Percentiles rank a stretch among this genome's conserved stretches.
phyloP scores from a whole-genome alignment of 53 echinoderm and acorn worm species.

The Zoroaster sp. region DNA sequence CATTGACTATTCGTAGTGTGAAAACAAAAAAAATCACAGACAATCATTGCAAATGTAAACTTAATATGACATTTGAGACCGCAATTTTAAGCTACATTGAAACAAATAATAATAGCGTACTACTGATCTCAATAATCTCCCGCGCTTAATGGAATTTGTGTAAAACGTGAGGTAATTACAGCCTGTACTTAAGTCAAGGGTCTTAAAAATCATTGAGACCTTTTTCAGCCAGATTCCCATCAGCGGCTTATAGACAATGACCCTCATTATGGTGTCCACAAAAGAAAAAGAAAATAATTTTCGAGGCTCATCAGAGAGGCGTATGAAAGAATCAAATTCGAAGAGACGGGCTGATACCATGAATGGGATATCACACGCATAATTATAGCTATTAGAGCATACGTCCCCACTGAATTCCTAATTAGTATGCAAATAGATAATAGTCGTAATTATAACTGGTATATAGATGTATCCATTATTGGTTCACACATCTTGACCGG shows the following conservation, averaged over 20 bases:
- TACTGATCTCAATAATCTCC: not conserved
- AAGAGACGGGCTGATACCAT: constrained; percentile 5
- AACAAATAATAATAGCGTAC: not conserved
- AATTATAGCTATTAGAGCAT: not conserved
- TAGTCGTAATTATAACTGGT: not conserved
- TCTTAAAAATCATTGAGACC: not conserved
- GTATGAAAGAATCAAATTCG: not conserved
- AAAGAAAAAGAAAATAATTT: constrained; percentile 42
- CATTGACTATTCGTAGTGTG: too few species aligned
- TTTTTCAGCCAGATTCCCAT: not conserved
- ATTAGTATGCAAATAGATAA: constrained; percentile 45
- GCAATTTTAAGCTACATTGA: not conserved
- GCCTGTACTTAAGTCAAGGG: not conserved
- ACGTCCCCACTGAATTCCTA: constrained; percentile 3
- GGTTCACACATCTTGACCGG: constrained; percentile 5
- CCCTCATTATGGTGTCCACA: constrained; percentile 11
- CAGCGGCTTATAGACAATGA: not conserved
- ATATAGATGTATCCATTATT: constrained; percentile 34
- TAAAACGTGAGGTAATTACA: constrained; percentile 22
- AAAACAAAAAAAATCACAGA: too few species aligned
- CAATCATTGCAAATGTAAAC: too few species aligned
- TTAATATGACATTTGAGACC: not conserved
- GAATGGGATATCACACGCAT: not conserved
- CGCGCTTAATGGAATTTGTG: not conserved
- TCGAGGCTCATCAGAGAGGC: constrained; percentile 14